Conservation (phyloP, 2,888 invertebrate genomes). For the Troglohyphantes excavatus region DNA sequence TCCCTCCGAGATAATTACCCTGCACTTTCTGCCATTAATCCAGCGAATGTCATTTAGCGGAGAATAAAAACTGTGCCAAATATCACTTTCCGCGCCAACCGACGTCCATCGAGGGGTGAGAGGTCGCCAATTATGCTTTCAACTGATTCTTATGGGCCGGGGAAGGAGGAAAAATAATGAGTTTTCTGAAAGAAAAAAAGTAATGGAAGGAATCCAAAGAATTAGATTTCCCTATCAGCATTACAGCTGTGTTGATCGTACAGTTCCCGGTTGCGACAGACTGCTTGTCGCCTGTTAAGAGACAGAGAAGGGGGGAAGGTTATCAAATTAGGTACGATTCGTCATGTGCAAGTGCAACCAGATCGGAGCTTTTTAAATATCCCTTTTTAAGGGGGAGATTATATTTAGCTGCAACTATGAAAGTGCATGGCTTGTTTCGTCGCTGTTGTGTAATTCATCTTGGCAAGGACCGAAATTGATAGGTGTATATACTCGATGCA, state of each 20-base stretch:
- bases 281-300: slow-evolving; percentile 68
- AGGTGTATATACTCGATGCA: neutral
- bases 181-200: neutral
- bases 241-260: slow-evolving; percentile 70
- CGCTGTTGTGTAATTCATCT: slow-evolving; percentile 20
- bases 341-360: slow-evolving; percentile 5
- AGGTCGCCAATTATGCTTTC: slow-evolving; percentile 65
- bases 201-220: slow-evolving; percentile 22
- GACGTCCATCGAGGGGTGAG: slow-evolving; percentile 29
- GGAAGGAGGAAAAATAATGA: slow-evolving; percentile 22
- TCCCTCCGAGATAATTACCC: slow-evolving; percentile 50
- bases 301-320: slow-evolving; percentile 31
- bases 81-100: slow-evolving; percentile 37
- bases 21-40: slow-evolving; percentile 40
- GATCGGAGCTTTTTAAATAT: neutral
- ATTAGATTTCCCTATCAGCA: slow-evolving; percentile 56
- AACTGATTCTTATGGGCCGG: slow-evolving; percentile 38
- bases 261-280: slow-evolving; percentile 63
- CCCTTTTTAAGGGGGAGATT: neutral
- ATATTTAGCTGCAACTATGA: slow-evolving; percentile 22
- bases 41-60: slow-evolving; percentile 7
- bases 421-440: slow-evolving; percentile 6
- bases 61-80: slow-evolving; percentile 39
- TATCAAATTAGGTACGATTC: slow-evolving; percentile 63
- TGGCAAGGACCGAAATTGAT: slow-evolving; percentile 32